phyloP scores from a whole-genome alignment of 1,140 invertebrate genomes.

The Drosophila paulistorum region DNA sequence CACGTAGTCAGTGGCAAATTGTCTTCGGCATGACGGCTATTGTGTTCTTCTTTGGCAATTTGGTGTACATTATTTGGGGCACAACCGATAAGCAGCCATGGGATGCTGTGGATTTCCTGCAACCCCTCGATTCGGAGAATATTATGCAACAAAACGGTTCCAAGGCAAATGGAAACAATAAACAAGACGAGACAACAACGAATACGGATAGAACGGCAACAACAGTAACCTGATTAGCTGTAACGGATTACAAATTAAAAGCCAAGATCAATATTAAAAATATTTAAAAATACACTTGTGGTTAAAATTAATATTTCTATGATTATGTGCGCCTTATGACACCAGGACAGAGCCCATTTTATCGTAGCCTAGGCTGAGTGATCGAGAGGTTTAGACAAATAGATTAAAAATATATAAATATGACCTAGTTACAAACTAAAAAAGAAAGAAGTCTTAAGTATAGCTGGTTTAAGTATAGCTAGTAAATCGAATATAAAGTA shows the following conservation, averaged over 20 bases:
- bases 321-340: too few species aligned
- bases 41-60: slow-evolving; percentile 88
- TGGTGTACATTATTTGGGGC: slow-evolving; percentile 88
- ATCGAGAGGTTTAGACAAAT: too few species aligned
- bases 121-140: slow-evolving; percentile 36
- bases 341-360: too few species aligned
- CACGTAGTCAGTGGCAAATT: slow-evolving; percentile 87
- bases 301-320: background rate
- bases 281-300: background rate
- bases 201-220: background rate
- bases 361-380: too few species aligned
- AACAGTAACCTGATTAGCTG: slow-evolving; percentile 19
- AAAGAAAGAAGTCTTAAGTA: too few species aligned
- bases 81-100: slow-evolving; percentile 86
- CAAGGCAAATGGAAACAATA: background rate
- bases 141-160: slow-evolving; percentile 17
- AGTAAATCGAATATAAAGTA: too few species aligned
- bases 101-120: slow-evolving; percentile 84
- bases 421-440: too few species aligned
- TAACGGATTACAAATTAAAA: background rate
- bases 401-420: too few species aligned
- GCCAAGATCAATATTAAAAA: background rate
- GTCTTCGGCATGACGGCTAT: slow-evolving; percentile 89
- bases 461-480: too few species aligned
- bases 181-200: background rate